These are phyloP conservation scores for Poecile montanus DNA, from an alignment of 2,797 vertebrate species.

Conservation along the genomic window DNA sequence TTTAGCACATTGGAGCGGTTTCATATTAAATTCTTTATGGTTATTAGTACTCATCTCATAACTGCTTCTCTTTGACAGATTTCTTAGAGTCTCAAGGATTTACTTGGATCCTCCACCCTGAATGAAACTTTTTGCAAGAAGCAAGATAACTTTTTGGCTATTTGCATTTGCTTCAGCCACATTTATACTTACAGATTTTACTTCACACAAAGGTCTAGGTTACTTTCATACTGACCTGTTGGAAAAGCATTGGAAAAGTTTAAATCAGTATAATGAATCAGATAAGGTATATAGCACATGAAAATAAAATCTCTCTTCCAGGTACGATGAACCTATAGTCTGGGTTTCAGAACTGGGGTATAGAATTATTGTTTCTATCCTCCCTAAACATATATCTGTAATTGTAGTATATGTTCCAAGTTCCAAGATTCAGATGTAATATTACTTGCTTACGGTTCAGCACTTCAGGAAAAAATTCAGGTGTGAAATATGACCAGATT, in stretches of 20 bases:
- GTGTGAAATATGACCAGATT: accelerated
- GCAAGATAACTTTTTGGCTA: neutral
- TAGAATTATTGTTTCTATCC: neutral
- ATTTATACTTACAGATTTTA: neutral
- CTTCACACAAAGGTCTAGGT: neutral
- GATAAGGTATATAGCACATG: neutral
- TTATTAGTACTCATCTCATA: neutral
- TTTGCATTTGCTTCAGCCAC: neutral
- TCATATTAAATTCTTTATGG: neutral
- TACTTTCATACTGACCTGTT: neutral
- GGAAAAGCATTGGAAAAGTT: neutral
- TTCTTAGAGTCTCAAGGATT: neutral
- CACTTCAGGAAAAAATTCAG: neutral
- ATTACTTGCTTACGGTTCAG: neutral
- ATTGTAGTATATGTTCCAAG: neutral
- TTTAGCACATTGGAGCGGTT: neutral
- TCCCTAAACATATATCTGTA: neutral
- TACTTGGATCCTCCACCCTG: neutral
- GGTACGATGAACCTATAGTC: neutral
- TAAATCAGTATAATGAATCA: neutral
- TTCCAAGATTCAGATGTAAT: neutral
- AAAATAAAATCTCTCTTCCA: neutral
- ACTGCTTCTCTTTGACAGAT: neutral
- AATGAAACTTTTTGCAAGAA: neutral
- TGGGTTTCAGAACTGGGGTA: neutral